Evolutionary conservation across 2,113 vertebrate genomes (phyloP).

Genomic region (Scytalopus superciliaris): DNA sequence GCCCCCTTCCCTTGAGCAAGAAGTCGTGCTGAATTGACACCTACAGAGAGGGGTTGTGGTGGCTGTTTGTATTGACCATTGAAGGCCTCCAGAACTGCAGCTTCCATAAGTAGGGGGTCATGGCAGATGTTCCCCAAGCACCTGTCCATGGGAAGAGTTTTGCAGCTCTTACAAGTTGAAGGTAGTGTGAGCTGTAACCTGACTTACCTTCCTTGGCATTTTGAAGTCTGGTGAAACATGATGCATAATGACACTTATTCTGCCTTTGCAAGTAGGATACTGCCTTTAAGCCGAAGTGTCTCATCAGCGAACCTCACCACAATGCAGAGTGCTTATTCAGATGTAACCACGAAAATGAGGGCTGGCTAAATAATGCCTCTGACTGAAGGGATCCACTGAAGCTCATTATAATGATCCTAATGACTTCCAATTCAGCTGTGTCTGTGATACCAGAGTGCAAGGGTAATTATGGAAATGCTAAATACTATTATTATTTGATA

Average conservation of each 20-base stretch:
- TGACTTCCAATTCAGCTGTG: constrained; percentile 49
- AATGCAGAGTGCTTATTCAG: constrained; percentile 38
- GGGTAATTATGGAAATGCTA: constrained; percentile 47
- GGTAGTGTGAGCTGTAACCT: constrained; percentile 25
- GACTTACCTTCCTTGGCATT: constrained; percentile 34
- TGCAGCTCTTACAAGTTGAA: background rate
- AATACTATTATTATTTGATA: constrained; percentile 65
- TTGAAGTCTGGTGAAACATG: constrained; percentile 45
- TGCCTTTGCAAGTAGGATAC: constrained; percentile 43
- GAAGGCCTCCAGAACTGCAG: background rate
- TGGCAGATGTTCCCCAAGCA: background rate
- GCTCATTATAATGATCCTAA: constrained; percentile 39
- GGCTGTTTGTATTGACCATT: background rate
- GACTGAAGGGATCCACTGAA: constrained; percentile 45
- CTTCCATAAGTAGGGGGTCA: background rate
- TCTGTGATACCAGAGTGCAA: constrained; percentile 34
- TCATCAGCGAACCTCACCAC: constrained; percentile 35
- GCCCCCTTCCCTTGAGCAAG: background rate
- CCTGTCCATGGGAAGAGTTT: background rate
- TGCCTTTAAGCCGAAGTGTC: background rate
- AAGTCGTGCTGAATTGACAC: background rate
- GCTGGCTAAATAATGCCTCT: constrained; percentile 19
- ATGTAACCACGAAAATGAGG: constrained; percentile 25
- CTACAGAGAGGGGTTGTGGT: background rate
- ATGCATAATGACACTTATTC: constrained; percentile 30